These are phyloP conservation scores for Oncorhynchus nerka DNA, from an alignment of 2,113 vertebrate genomes.

Conservation along the genomic window DNA sequence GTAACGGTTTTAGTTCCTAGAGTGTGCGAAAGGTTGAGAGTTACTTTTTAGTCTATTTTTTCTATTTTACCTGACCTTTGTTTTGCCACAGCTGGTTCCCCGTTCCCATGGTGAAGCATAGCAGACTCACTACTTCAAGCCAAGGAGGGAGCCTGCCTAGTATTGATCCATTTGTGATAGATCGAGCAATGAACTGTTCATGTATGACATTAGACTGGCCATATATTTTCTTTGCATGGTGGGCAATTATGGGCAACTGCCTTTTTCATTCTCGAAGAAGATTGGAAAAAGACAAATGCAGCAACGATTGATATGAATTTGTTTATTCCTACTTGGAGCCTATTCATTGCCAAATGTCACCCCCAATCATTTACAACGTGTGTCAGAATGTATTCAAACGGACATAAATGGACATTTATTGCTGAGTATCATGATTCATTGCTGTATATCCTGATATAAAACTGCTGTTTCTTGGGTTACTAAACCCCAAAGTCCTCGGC, in stretches of 20 bases:
- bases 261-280: background rate
- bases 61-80: slow-evolving; percentile 28
- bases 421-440: too few species aligned
- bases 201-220: background rate
- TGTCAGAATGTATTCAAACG: too few species aligned
- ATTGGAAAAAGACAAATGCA: background rate
- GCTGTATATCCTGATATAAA: too few species aligned
- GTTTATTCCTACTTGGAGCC: too few species aligned
- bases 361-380: background rate
- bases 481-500: too few species aligned
- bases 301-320: background rate
- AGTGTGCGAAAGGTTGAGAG: background rate
- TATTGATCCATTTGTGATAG: background rate
- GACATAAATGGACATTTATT: too few species aligned
- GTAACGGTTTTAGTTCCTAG: background rate
- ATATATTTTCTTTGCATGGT: background rate
- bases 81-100: slow-evolving; percentile 31
- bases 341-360: background rate
- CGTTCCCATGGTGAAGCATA: slow-evolving; percentile 78
- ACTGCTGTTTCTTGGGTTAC: too few species aligned
- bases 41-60: background rate
- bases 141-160: background rate
- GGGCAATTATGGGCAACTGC: background rate
- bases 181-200: background rate
- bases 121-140: background rate